Conservation (phyloP, 2,888 invertebrate species). For the Nasonia oneida region DNA sequence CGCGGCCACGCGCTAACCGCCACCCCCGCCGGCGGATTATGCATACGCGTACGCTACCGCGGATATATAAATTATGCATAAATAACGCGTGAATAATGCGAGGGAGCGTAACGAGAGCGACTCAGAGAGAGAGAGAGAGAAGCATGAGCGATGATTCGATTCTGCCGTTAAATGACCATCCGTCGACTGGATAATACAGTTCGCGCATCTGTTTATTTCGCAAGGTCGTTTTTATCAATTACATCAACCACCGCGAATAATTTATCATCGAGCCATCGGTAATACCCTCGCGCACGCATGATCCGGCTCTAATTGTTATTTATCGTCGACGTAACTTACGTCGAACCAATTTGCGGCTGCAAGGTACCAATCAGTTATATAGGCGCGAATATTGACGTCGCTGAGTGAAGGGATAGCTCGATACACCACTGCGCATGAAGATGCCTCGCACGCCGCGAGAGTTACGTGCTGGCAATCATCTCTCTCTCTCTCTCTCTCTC, state of each 20-base stretch:
- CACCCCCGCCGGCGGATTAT: not conserved
- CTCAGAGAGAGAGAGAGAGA: too few species aligned
- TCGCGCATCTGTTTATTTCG: too few species aligned
- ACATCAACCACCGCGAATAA: not conserved
- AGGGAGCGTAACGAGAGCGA: not conserved
- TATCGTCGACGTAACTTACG: not conserved
- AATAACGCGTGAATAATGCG: not conserved
- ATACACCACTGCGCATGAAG: not conserved
- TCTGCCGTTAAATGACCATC: not conserved
- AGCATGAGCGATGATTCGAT: not conserved
- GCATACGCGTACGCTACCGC: not conserved
- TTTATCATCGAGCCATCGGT: not conserved
- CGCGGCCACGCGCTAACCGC: too few species aligned
- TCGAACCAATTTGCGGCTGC: not conserved
- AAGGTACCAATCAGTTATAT: constrained; percentile 1
- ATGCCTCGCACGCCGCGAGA: not conserved
- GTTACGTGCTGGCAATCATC: not conserved
- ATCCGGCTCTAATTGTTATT: constrained; percentile 8
- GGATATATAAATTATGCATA: not conserved
- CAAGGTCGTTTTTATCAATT: not conserved
- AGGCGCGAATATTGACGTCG: not conserved
- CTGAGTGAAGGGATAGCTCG: not conserved
- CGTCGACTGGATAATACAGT: not conserved
- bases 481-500: not conserved
- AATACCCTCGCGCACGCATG: not conserved